phyloP scores from a whole-genome alignment of 2,888 invertebrate species.

The Periphyllus acericola region DNA sequence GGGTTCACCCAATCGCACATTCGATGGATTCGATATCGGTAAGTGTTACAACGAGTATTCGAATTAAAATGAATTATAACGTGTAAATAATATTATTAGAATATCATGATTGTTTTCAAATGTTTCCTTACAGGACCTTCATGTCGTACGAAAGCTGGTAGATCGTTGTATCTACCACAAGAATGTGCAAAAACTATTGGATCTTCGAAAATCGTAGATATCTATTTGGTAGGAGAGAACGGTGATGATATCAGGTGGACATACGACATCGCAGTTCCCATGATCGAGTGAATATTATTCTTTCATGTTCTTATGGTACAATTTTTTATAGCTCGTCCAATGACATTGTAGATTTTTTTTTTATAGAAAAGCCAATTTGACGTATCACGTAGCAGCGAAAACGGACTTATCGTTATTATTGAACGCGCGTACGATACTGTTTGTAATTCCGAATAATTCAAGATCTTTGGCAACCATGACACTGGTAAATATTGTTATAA shows the following conservation, averaged over 20 bases:
- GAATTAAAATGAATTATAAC: neutral
- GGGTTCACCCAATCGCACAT: neutral
- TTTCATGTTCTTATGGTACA: no score
- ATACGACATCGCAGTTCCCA: conserved; percentile 75
- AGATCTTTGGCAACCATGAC: conserved; percentile 80
- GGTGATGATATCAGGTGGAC: conserved; percentile 76
- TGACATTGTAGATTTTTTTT: neutral
- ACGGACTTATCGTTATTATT: conserved; percentile 45
- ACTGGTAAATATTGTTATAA: conserved; percentile 67
- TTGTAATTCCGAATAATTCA: conserved; percentile 82
- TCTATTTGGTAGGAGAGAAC: conserved; percentile 74
- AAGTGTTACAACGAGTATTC: neutral
- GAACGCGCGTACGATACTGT: conserved; percentile 73
- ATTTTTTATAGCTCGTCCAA: neutral
- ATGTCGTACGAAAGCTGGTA: conserved; percentile 21
- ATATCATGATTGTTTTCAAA: no score
- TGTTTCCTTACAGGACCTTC: conserved; percentile 40
- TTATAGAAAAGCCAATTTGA: conserved; percentile 45
- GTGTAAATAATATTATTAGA: no score
- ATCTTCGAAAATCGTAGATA: conserved; percentile 53
- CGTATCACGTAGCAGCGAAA: conserved; percentile 13
- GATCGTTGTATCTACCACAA: conserved; percentile 58
- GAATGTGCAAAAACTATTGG: conserved; percentile 45
- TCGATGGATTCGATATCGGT: conserved; percentile 17
- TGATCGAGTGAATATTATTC: conserved; percentile 70